phyloP scores from a whole-genome alignment of 1,140 invertebrate species.

The Polypedilum pembai region DNA sequence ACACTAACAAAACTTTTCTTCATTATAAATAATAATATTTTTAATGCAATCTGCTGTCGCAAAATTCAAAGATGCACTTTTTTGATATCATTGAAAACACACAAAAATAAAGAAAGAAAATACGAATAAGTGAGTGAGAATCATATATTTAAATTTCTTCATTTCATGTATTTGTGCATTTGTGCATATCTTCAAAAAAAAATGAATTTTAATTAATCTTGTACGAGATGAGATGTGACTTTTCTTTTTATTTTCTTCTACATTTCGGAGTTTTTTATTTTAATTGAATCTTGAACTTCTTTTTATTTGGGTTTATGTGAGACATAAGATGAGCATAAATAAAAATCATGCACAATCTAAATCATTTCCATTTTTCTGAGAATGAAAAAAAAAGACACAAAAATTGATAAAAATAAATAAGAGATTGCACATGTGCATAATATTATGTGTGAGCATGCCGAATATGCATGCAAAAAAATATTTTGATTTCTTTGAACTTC shows the following conservation, averaged over 20 bases:
- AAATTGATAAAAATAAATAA: constrained; percentile 17
- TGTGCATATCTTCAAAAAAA: constrained; percentile 14
- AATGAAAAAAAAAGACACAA: not conserved
- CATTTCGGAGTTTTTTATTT: not conserved
- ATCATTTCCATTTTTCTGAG: constrained; percentile 22
- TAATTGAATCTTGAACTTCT: constrained; percentile 22
- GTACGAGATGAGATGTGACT: constrained; percentile 25
- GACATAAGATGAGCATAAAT: too few relatives aligned
- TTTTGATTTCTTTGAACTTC: constrained; percentile 28
- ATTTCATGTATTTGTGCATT: constrained; percentile 12
- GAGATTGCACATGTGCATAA: too few relatives aligned
- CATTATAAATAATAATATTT: not conserved
- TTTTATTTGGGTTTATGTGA: not conserved
- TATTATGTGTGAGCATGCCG: not conserved
- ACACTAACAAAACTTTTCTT: not conserved
- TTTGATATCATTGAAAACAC: not conserved
- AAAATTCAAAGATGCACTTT: constrained; percentile 18
- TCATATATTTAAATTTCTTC: constrained; percentile 25
- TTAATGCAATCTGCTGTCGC: constrained; percentile 4
- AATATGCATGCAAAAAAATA: constrained; percentile 15
- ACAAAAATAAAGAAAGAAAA: not conserved
- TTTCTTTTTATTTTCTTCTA: not conserved
- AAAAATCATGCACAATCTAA: constrained; percentile 11
- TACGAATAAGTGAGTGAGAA: not conserved
- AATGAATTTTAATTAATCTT: constrained; percentile 26